Base-by-base conservation (phyloP, 2,797 vertebrate species). In the Sebastiscus albofasciatus region DNA sequence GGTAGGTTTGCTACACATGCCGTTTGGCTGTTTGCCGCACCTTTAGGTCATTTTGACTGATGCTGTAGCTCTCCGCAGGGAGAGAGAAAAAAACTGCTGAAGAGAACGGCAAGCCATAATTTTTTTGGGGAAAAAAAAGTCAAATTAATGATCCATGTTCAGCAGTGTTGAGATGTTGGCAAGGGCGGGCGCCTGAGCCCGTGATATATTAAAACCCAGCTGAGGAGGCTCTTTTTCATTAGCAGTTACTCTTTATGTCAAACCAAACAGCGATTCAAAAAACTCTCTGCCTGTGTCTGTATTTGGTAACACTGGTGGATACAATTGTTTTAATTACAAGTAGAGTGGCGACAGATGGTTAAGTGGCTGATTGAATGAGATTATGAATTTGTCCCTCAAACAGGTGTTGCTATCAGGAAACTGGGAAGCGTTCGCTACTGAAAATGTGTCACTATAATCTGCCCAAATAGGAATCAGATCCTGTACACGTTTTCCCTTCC, bases 231-330 rank as follows among this genome's bases (percentile, higher is more conserved):
- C 56, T 74, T 75, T 82, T 76, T 71, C 79, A 89, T 81, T 72
- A 87, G 84, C 83, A 87, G 82, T 90, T 75, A 80, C 27, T 89
- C 81, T 87, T 87, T 5, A 58, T 85, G 78, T 88, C 81, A 75
- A 77, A 60, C 16, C 26, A 31, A 71, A 65, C 54, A 62, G 52
- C 4, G 16, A 34, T 31, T 66, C 56, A 33, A 29, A 29, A 69
- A 70, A 24, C 26, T 55, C 26, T 39, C 24, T 31, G 67, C 55
- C 27, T 24, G 18, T 10, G 46, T 59, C 39, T 55, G 20, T 22
- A 29, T 64, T 56, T 61, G 27, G 20, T 60, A 34, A 71, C 33
- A 55, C 33, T 24, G 39, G 36, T 31, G 42, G 42, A 49, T 42
- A 22, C 4, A 31, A 12, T 31, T 16, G 24, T 39, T 75, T 64